Evolutionary conservation across 2,888 invertebrate genomes (phyloP).

Genomic region (Ischnus inquisitorius): DNA sequence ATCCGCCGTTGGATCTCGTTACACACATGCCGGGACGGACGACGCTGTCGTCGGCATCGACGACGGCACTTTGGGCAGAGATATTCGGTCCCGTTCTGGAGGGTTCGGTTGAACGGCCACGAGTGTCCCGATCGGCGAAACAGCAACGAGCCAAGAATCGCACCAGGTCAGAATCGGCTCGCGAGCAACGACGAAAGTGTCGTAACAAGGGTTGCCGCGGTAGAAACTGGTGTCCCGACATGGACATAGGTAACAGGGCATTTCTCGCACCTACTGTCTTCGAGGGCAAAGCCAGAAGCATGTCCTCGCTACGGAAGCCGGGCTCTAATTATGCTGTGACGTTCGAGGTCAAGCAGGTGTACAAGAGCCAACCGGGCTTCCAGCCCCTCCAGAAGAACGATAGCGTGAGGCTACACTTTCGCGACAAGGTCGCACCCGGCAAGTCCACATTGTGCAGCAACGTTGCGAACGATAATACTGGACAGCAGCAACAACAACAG

Average conservation of each 20-base stretch:
- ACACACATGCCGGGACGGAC: conserved; percentile 71
- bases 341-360: conserved; percentile 89
- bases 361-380: conserved; percentile 87
- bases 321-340: conserved; percentile 88
- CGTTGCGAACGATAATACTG: conserved; percentile 74
- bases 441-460: conserved; percentile 83
- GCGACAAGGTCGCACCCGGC: conserved; percentile 84
- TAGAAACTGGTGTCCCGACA: conserved; percentile 87
- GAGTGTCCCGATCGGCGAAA: conserved; percentile 75
- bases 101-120: conserved; percentile 69
- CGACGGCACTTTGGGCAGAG: conserved; percentile 60
- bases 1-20: conserved; percentile 55
- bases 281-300: conserved; percentile 89
- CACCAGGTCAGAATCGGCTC: conserved; percentile 78
- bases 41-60: conserved; percentile 66
- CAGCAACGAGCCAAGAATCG: conserved; percentile 78
- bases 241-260: conserved; percentile 89
- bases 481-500: conserved; percentile 52
- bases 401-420: conserved; percentile 86
- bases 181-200: conserved; percentile 82
- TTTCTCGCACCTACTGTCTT: conserved; percentile 89
- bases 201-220: conserved; percentile 77
- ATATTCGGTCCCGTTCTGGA: conserved; percentile 67
- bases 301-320: conserved; percentile 87
- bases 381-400: conserved; percentile 85